These are phyloP conservation scores for Tiliacea citrago DNA, from an alignment of 2,888 invertebrate genomes.

Conservation along the genomic window DNA sequence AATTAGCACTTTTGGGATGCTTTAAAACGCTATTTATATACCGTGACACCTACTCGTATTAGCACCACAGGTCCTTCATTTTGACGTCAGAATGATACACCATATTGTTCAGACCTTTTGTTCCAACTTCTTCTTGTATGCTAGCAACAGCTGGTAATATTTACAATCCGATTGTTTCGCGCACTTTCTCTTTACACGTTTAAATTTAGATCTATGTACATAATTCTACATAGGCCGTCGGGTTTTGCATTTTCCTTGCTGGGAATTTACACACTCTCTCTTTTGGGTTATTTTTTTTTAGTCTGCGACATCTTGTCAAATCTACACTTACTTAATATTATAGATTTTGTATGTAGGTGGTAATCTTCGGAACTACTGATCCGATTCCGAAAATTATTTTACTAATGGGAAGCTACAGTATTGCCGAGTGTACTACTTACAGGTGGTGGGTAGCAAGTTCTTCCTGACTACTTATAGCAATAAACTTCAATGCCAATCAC, in stretches of 20 bases:
- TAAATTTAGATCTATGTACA: constrained; percentile 60
- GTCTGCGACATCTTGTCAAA: not conserved
- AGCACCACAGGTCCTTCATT: not conserved
- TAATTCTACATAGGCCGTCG: constrained; percentile 54
- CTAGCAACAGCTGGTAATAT: constrained; percentile 51
- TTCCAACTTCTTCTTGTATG: not conserved
- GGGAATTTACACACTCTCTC: constrained; percentile 30
- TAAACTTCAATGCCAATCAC: not conserved
- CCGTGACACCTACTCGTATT: not conserved
- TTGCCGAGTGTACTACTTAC: no score
- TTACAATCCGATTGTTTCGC: constrained; percentile 61
- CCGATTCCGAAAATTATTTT: no score
- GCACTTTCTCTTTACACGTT: constrained; percentile 49
- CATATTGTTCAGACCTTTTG: constrained; percentile 30
- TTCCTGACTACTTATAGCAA: not conserved
- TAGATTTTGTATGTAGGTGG: no score
- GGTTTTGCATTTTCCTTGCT: constrained; percentile 29
- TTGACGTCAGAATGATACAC: not conserved
- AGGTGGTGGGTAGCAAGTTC: no score
- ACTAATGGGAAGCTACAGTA: no score
- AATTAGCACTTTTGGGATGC: not conserved
- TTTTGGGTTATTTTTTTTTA: no score
- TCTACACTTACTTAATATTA: no score
- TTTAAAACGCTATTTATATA: not conserved
- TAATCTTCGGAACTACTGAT: no score